Percentiles rank a stretch among this genome's conserved stretches.
Evolutionary conservation across 2,797 vertebrate species (phyloP).

Genomic region (Anableps anableps): DNA sequence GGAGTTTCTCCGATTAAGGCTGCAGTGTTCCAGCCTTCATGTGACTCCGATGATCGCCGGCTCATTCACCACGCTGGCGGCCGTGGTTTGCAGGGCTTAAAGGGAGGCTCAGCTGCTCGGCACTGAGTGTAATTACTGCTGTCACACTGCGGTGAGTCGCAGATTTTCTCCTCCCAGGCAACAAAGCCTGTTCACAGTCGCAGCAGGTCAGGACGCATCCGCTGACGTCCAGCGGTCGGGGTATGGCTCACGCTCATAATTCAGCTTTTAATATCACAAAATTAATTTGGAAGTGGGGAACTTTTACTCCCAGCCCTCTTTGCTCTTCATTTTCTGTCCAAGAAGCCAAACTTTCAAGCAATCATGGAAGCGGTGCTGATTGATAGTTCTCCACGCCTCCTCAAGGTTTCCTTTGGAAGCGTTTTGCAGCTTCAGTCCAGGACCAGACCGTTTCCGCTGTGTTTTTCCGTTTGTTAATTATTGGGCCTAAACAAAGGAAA

Average conservation of each 20-base stretch:
- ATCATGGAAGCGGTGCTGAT: background rate
- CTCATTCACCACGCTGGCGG: conserved; percentile 14
- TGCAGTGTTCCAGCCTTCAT: conserved; percentile 28
- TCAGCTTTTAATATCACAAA: background rate
- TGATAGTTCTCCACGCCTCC: too few relatives aligned
- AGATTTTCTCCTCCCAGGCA: conserved; percentile 2
- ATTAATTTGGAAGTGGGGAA: background rate
- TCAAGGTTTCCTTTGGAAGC: background rate
- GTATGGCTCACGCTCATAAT: background rate
- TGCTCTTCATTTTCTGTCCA: background rate
- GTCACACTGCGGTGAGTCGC: background rate
- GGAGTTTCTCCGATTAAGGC: conserved; percentile 9
- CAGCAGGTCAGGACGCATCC: background rate
- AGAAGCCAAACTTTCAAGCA: background rate
- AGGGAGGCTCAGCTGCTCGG: background rate
- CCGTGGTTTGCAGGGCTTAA: background rate
- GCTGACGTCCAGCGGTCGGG: background rate
- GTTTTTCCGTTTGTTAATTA: background rate
- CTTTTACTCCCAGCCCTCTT: background rate
- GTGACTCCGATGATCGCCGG: conserved; percentile 5
- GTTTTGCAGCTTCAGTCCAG: background rate
- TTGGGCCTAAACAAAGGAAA: background rate
- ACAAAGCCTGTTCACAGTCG: conserved; percentile 1
- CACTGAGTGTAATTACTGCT: background rate
- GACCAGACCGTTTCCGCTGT: background rate